Conservation (phyloP, 2,888 invertebrate genomes). For the Hybos culiciformis region DNA sequence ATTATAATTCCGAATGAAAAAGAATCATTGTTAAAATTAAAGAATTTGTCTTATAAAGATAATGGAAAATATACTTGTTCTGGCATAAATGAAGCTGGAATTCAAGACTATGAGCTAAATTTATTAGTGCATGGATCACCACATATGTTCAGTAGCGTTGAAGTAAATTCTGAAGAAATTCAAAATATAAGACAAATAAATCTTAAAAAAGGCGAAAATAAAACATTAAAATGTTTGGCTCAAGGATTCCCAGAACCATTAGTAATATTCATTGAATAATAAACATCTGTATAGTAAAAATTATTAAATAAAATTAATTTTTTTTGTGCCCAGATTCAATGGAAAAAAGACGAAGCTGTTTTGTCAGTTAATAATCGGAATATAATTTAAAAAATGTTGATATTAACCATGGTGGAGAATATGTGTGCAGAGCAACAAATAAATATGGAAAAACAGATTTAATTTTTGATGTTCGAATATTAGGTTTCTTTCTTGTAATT, state of each 20-base stretch:
- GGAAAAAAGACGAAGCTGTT: conserved; percentile 10
- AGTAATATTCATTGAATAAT: conserved; percentile 16
- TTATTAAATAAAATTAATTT: background rate
- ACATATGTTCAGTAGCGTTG: background rate
- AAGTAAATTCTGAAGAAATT: background rate
- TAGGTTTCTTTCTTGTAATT: conserved; percentile 26
- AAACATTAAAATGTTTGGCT: conserved; percentile 37
- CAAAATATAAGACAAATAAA: conserved; percentile 21
- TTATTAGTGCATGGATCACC: conserved; percentile 43
- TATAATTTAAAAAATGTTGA: conserved; percentile 23
- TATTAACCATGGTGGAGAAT: conserved; percentile 36
- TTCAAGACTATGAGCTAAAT: conserved; percentile 38
- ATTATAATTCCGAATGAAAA: background rate
- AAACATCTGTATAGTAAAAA: background rate
- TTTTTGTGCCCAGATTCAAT: conserved; percentile 9
- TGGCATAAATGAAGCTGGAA: conserved; percentile 45
- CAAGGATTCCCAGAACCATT: conserved; percentile 37
- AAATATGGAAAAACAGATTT: conserved; percentile 42
- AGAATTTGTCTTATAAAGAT: conserved; percentile 2
- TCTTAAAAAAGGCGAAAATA: conserved; percentile 34
- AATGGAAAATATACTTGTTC: conserved; percentile 42
- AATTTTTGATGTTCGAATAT: conserved; percentile 39
- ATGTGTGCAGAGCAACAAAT: conserved; percentile 46
- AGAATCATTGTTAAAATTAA: background rate
- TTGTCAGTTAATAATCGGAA: conserved; percentile 8